These are phyloP conservation scores for Branchipolynoe longqiensis DNA, from an alignment of 2,888 invertebrate genomes.

Conservation along the genomic window DNA sequence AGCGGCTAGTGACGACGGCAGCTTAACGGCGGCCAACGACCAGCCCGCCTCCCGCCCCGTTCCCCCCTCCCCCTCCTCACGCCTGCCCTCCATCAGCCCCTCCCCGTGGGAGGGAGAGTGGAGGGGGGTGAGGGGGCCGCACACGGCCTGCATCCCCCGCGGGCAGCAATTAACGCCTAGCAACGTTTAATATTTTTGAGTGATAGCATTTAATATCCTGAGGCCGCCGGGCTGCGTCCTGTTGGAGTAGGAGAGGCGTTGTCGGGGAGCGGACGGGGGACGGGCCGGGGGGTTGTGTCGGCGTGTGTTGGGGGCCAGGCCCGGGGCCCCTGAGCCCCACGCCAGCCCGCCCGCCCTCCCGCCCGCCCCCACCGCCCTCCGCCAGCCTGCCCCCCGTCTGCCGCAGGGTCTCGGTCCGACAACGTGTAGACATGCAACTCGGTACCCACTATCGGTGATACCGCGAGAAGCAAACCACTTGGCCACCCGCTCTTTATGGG, in stretches of 20 bases:
- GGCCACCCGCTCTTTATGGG: too few species aligned
- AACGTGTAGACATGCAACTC: constrained; percentile 36
- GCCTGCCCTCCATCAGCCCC: background rate
- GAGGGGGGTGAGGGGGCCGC: too few species aligned
- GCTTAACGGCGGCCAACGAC: constrained; percentile 9
- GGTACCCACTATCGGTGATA: background rate
- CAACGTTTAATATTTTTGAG: constrained; percentile 57
- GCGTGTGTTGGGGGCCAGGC: background rate
- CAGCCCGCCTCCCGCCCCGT: background rate
- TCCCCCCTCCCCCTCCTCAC: constrained; percentile 13
- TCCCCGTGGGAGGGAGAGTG: too few species aligned
- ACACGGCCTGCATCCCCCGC: constrained; percentile 46
- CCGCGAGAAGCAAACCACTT: constrained; percentile 23
- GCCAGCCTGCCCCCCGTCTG: background rate
- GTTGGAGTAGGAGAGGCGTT: constrained; percentile 21
- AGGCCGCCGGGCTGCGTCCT: constrained; percentile 22
- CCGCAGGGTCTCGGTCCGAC: background rate
- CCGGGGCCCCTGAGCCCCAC: background rate
- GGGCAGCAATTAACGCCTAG: constrained; percentile 54
- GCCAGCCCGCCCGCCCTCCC: constrained; percentile 1
- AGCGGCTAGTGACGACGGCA: too few species aligned
- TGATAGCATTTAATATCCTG: constrained; percentile 57
- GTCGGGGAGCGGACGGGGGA: constrained; percentile 31
- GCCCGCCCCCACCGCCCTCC: background rate
- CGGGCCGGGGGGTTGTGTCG: constrained; percentile 4